Evolutionary conservation across 2,797 vertebrate species (phyloP), one percentile per base, ranked within the genome.

Genomic region (Gastrophryne carolinensis): DNA sequence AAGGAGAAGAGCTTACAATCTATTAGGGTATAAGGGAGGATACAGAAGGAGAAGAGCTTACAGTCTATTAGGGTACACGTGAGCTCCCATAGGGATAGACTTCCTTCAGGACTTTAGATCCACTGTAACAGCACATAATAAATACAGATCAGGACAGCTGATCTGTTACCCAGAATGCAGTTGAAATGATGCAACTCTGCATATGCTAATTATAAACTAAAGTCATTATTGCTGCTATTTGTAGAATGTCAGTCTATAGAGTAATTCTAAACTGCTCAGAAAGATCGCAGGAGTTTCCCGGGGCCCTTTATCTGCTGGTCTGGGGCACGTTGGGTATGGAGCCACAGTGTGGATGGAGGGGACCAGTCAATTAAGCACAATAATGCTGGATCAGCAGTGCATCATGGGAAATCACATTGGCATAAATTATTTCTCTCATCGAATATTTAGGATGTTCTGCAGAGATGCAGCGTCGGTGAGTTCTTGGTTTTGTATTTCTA

Each of bases 321-420:
- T n/a, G 70, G 19, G 13, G 6, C 3, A 19, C 32, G 15, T 32
- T 1, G 37, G 23, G 29, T 37, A 27, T 62, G 7, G 24, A 63
- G 58, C 70, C 53, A 24, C 39, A 54, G 34, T 29, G 23, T 13
- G n/a, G 10, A 47, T 6, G 3, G 15, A 60, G 52, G 11, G 32
- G 41, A 35, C 8, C 30, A 37, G 69, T 60, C 41, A 50, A 50
- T 72, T 61, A 49, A 61, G 12, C 12, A 3, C 49, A 27, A 52
- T 34, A 61, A 29, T 61, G 57, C 56, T 72, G 47, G 52, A 61
- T 61, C 56, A 53, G 70, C 70, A 30, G 35, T 54, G 49, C 58
- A 53, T 24, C 34, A 13, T 53, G 58, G 58, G 37, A 52, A 54
- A 41, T 58, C 34, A 58, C 58, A 30, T 8, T 41, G 58, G 30